Base-by-base conservation (phyloP, 2,113 vertebrate species). In the Geothlypis trichas region DNA sequence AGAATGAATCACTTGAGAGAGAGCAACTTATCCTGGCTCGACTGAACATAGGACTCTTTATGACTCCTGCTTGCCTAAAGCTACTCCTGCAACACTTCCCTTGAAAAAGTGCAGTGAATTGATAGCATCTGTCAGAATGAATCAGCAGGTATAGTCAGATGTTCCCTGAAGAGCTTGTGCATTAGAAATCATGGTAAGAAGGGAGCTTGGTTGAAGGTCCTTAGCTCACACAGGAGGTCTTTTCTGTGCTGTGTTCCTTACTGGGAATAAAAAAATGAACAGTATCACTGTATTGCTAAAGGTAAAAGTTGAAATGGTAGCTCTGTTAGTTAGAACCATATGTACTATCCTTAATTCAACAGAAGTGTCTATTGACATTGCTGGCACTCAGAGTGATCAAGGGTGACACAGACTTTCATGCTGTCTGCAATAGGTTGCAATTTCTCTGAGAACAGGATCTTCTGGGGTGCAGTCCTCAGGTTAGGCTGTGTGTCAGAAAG, bases 101-200 rank as follows among this genome's bases (percentile, higher is more conserved):
- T 71, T 74, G 55, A 66, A 86, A 84, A 92, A 54, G 47, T 74
- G 42, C 26, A 59, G 59, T 92, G 84, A 90, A 80, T 92, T 92
- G 68, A 67, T 95, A 71, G 27, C 15, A 49, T 87, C 69, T 92
- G 68, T 77, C 73, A 92, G 83, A 87, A 95, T 28, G 35, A 93
- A 86, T 92, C 79, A 86, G 83, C 68, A 89, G 88, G 68, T 95
- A 28, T 44, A 47, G 68, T 83, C 74, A 87, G 55, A 47, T 89
- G 42, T 30, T 87, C 44, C 72, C 62, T 81, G 73, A 92, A 90
- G 47, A 63, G n/a, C 41, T 92, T 2, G 0, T 63, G 52, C 61
- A 8, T 69, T 89, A 58, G n/a, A 33, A 87, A 81, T 93, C 37
- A 27, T 72, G 68, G 55, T 67, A 84, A 90, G 0, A 11, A 74